Base-by-base conservation (phyloP, 1,140 invertebrate species). In the Hycleus cichorii region DNA sequence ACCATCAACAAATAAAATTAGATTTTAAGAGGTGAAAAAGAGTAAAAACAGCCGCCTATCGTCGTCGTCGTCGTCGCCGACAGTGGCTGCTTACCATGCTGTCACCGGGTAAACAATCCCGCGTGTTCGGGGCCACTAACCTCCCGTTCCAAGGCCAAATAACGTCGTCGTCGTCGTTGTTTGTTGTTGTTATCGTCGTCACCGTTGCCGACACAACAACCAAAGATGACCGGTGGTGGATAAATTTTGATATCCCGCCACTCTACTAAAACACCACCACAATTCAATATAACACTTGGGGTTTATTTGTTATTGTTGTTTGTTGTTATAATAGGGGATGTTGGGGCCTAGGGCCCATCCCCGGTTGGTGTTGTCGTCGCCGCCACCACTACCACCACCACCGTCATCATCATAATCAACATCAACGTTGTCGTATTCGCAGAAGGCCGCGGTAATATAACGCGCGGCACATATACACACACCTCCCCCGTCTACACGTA, bases 111-210 rank as follows among this genome's bases (percentile, higher is more conserved):
- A 70, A 70, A 70, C 68, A 71, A 69, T 69, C 63, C 70, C 64
- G 68, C 70, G 69, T 70, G 69, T 58, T 64, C 63, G 56, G 59
- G 68, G 66, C 67, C 69, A 72, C 64, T 71, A 69, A 72, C 71
- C 70, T 71, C 64, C 57, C 59, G 62, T 60, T 64, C 64, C 69
- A 72, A 72, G 70, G 69, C 68, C 70, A 70, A 55, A 61, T 32
- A 32, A 32, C 32, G 32, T 32, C 32, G 32, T 32, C 32, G 32
- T 32, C 32, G 32, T 32, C 32, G 32, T 32, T 7, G 32, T 32
- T 7, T 4, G 32, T 32, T 7, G 18, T 18, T 18, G 18, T 18
- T 18, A 18, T 18, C 18, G 44, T 47, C 54, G 60, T 59, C 57
- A 58, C 59, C 54, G 58, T 59, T 57, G 62, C 64, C 58, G 62